Percentiles rank a stretch among this genome's conserved stretches.
Evolutionary conservation across 2,888 invertebrate genomes (phyloP).

Genomic region (Chesias legatella): DNA sequence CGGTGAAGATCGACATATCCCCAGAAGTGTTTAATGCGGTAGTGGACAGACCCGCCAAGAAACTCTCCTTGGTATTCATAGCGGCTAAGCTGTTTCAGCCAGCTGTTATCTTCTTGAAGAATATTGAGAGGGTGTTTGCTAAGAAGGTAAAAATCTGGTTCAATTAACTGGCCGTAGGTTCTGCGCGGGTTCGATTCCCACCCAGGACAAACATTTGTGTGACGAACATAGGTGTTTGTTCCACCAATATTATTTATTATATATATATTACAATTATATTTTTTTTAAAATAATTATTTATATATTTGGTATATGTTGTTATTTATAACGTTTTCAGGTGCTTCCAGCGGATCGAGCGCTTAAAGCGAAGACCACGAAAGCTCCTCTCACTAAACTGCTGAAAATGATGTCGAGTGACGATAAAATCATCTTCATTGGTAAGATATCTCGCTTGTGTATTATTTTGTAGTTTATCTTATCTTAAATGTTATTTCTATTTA

Average conservation of each 20-base stretch:
- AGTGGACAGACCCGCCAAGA: slow-evolving; percentile 20
- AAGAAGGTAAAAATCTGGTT: slow-evolving; percentile 45
- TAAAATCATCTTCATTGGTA: slow-evolving; percentile 52
- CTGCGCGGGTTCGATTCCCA: too few species aligned
- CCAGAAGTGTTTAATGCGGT: slow-evolving; percentile 44
- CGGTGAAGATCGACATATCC: slow-evolving; percentile 49
- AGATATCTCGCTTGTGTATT: slow-evolving; percentile 1
- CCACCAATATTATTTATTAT: too few species aligned
- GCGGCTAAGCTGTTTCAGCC: slow-evolving; percentile 47
- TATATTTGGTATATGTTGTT: too few species aligned
- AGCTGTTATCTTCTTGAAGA: slow-evolving; percentile 41
- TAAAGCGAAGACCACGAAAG: slow-evolving; percentile 33
- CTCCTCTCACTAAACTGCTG: slow-evolving; percentile 31
- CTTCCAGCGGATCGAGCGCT: slow-evolving; percentile 29
- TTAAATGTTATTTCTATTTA: too few species aligned
- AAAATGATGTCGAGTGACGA: slow-evolving; percentile 36
- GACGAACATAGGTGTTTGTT: too few species aligned
- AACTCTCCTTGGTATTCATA: slow-evolving; percentile 33
- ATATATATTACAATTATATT: too few species aligned
- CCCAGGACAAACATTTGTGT: slow-evolving; percentile 11
- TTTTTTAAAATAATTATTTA: too few species aligned
- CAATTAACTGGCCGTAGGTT: too few species aligned
- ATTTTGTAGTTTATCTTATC: neutral
- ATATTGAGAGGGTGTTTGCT: slow-evolving; percentile 44
- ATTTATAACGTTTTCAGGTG: too few species aligned